A percentile compares a stretch with the other conserved stretches of the same genome.
phyloP scores from a whole-genome alignment of 2,888 invertebrate species.

The Brachypalpus laphriformis region DNA sequence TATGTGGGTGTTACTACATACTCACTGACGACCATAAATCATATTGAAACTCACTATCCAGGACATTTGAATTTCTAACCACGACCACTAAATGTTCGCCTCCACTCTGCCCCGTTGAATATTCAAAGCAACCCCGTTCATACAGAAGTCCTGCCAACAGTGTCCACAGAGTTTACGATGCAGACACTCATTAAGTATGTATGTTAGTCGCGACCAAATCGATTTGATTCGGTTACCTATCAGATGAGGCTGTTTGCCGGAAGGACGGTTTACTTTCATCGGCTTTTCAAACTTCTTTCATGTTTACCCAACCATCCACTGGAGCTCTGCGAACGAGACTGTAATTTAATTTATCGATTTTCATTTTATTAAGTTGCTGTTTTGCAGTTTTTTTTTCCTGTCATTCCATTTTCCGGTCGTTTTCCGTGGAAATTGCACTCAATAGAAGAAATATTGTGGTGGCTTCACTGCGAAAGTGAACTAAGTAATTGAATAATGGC shows the following conservation, averaged over 20 bases:
- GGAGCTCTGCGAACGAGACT: no score
- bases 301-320: no score
- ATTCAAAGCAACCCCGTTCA: no score
- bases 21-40: neutral
- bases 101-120: neutral
- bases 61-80: neutral
- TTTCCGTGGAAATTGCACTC: slow-evolving; percentile 49
- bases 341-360: slow-evolving; percentile 53
- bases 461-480: neutral
- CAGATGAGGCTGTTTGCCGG: neutral
- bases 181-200: neutral
- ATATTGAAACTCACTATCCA: neutral
- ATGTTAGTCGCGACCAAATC: neutral
- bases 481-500: neutral
- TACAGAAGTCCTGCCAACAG: neutral
- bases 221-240: neutral
- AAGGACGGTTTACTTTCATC: neutral
- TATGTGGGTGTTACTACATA: no score
- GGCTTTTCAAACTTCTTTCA: no score
- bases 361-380: slow-evolving; percentile 18
- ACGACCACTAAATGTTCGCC: neutral
- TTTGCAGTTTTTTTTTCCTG: neutral
- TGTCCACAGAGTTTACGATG: neutral
- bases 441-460: slow-evolving; percentile 1
- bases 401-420: neutral